Conservation (phyloP, 92 coral and sea anemone species). For the Nematostella vectensis region DNA sequence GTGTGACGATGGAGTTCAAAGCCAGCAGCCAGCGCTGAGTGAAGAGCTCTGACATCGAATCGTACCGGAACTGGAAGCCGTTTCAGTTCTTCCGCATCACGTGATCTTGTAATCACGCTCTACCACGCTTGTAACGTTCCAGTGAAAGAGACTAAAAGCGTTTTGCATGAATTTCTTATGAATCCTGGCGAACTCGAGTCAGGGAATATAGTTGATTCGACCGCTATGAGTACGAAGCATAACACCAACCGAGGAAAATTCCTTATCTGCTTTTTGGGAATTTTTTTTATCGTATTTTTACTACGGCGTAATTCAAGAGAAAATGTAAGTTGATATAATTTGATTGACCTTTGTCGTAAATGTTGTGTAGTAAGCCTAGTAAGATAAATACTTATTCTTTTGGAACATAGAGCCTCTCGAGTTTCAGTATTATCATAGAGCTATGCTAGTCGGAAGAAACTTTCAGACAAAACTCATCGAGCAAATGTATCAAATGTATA, state of each 20-base stretch:
- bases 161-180: conserved; percentile 23
- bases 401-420: too few species aligned
- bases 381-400: neutral
- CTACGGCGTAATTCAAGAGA: conserved; percentile 91
- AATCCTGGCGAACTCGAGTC: conserved; percentile 51
- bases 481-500: too few species aligned
- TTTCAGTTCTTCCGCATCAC: too few species aligned
- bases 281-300: conserved; percentile 79
- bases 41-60: too few species aligned
- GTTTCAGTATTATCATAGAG: too few species aligned
- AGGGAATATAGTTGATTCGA: conserved; percentile 16
- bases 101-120: conserved; percentile 42
- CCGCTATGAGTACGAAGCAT: conserved; percentile 44
- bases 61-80: too few species aligned
- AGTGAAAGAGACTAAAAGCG: neutral
- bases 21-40: too few species aligned
- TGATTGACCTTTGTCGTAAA: neutral
- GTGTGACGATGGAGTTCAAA: too few species aligned
- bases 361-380: neutral
- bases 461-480: too few species aligned
- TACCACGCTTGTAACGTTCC: conserved; percentile 63
- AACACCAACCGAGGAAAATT: conserved; percentile 61
- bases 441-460: too few species aligned
- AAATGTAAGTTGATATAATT: conserved; percentile 76
- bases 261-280: conserved; percentile 73